Evolutionary conservation across 2,797 vertebrate species (phyloP).

Genomic region (Myiotriccus ornatus): DNA sequence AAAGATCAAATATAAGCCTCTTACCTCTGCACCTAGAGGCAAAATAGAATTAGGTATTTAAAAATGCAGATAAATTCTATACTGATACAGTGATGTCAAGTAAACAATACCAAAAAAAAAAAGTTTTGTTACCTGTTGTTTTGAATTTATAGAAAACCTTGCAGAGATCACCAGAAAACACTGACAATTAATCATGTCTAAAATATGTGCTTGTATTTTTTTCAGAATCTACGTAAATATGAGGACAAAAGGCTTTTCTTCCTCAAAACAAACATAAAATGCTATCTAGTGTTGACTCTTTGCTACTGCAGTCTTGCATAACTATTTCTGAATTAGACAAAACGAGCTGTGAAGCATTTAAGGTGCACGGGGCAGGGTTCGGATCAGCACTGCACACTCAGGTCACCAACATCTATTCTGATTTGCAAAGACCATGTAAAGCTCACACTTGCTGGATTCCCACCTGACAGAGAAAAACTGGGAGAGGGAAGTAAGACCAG

Average conservation of each 20-base stretch:
- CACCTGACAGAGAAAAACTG: neutral
- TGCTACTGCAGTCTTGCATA: conserved; percentile 25
- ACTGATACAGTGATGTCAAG: neutral
- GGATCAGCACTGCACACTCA: neutral
- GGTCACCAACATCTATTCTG: neutral
- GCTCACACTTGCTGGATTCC: neutral
- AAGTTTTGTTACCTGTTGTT: neutral
- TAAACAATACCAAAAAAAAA: neutral
- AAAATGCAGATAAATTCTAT: neutral
- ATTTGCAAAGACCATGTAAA: neutral
- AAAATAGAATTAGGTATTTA: neutral
- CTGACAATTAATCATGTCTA: neutral
- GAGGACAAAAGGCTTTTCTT: conserved; percentile 24
- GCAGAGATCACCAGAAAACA: neutral
- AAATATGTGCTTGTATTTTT: neutral
- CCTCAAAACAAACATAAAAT: conserved; percentile 49
- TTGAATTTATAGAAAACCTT: neutral
- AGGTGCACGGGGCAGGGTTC: fast-evolving
- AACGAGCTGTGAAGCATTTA: neutral
- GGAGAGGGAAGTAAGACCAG: neutral
- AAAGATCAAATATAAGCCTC: neutral
- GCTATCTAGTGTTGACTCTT: conserved; percentile 67
- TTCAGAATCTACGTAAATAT: neutral
- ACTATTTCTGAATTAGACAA: neutral
- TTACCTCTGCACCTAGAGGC: neutral